phyloP scores from a whole-genome alignment of 2,113 vertebrate genomes.

The Oxyruncus cristatus region DNA sequence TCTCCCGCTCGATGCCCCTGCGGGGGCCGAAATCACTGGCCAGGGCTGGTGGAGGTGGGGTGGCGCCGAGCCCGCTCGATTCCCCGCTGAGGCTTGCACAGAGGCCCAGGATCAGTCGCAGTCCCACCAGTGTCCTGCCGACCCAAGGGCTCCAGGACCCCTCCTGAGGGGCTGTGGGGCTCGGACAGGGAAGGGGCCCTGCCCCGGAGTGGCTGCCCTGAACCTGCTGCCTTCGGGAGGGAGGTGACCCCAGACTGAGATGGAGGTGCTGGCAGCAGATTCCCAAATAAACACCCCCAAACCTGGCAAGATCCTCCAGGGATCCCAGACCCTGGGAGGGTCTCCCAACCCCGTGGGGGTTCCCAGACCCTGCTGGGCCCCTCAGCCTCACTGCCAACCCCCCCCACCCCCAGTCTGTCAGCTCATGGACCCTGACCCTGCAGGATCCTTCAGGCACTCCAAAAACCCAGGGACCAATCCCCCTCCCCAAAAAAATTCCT shows the following conservation, averaged over 20 bases:
- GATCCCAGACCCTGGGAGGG: background rate
- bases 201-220: background rate
- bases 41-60: accelerated
- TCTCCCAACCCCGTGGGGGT: background rate
- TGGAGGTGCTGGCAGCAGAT: background rate
- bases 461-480: background rate
- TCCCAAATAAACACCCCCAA: background rate
- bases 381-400: accelerated
- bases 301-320: background rate
- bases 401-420: background rate
- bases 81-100: background rate
- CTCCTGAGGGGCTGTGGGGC: background rate
- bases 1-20: background rate
- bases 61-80: accelerated
- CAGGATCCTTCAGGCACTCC: background rate
- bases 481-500: background rate
- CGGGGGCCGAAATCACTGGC: accelerated
- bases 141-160: background rate
- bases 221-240: background rate
- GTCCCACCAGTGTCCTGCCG: background rate
- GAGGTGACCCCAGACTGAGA: background rate
- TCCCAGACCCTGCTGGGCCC: background rate
- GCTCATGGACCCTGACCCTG: background rate
- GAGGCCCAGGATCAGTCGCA: accelerated
- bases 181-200: background rate